These are phyloP conservation scores for Mormyrops boulengeri DNA, from an alignment of 2,797 vertebrate genomes.

Conservation along the genomic window DNA sequence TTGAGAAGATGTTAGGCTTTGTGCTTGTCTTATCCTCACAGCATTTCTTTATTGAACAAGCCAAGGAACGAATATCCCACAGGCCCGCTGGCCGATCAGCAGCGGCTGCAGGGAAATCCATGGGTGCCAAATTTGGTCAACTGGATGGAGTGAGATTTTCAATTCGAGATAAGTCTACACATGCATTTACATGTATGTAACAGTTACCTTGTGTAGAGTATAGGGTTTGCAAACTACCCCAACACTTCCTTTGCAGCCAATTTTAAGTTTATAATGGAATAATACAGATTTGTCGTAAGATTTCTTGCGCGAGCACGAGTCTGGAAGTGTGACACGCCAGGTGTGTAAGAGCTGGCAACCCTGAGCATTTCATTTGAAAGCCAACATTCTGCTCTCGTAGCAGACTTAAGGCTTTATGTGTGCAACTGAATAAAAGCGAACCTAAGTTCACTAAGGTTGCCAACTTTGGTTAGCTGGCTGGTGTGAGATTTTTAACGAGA, in stretches of 20 bases:
- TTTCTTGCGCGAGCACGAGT: neutral
- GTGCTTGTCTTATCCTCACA: neutral
- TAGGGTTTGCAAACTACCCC: neutral
- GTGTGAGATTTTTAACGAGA: neutral
- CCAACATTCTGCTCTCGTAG: neutral
- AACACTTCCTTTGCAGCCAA: neutral
- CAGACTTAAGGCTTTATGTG: neutral
- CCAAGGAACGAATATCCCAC: neutral
- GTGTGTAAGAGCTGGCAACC: neutral
- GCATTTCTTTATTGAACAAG: neutral
- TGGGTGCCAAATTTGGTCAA: neutral
- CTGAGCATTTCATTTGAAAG: neutral
- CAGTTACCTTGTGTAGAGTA: neutral
- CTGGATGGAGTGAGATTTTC: neutral
- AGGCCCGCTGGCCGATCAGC: neutral
- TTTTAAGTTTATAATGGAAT: neutral
- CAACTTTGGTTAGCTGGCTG: neutral
- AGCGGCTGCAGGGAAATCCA: neutral
- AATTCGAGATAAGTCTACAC: neutral
- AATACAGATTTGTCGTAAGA: neutral
- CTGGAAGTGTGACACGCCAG: neutral
- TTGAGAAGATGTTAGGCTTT: neutral
- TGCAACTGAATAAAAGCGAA: neutral
- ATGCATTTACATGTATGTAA: neutral
- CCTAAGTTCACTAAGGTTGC: no score